These are phyloP conservation scores for Drosophila anceps DNA, from an alignment of 2,888 invertebrate genomes.

Conservation along the genomic window DNA sequence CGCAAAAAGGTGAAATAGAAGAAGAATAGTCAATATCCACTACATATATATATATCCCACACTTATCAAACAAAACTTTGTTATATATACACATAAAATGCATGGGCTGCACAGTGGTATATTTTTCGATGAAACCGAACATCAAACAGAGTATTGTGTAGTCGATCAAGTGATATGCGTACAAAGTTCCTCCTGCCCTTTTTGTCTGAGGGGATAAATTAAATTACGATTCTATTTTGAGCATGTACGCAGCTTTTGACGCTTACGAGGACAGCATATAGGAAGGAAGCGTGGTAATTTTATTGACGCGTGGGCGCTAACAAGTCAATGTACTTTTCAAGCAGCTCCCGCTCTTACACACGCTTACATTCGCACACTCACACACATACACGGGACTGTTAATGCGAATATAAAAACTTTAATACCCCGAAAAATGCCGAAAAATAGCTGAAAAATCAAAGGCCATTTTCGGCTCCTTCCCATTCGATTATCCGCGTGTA, in stretches of 20 bases:
- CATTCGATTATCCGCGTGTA: conserved; percentile 6
- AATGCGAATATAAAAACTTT: conserved; percentile 50
- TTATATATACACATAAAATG: neutral
- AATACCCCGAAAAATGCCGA: conserved; percentile 49
- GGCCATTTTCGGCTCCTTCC: conserved; percentile 15
- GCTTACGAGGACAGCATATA: neutral
- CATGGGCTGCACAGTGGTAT: neutral
- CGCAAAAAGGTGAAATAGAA: too few species aligned
- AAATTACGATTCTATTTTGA: conserved; percentile 44
- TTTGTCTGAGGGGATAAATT: conserved; percentile 32
- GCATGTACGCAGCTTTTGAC: conserved; percentile 22
- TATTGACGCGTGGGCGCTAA: conserved; percentile 36
- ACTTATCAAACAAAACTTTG: neutral
- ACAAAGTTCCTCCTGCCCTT: conserved; percentile 21
- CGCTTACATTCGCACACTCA: conserved; percentile 2
- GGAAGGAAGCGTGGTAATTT: neutral
- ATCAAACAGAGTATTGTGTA: neutral
- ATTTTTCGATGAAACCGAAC: too few species aligned
- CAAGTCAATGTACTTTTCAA: conserved; percentile 45
- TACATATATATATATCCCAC: neutral
- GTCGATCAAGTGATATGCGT: neutral
- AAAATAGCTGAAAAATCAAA: conserved; percentile 53
- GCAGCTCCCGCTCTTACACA: conserved; percentile 20
- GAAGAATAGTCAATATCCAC: neutral
- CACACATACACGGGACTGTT: conserved; percentile 17